Conservation (phyloP, 2,888 invertebrate genomes). For the Leucophenga montana region DNA sequence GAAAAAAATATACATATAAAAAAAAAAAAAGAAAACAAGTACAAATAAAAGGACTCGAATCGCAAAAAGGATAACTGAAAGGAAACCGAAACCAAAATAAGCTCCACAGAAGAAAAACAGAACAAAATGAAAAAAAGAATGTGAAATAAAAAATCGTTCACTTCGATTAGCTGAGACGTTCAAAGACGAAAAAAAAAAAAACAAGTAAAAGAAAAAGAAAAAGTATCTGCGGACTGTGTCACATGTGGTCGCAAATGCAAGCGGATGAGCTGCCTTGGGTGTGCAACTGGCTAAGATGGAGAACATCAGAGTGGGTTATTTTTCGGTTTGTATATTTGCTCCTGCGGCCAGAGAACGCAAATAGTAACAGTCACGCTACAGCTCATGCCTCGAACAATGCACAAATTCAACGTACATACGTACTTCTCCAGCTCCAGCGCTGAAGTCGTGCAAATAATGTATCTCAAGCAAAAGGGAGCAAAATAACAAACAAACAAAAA, state of each 20-base stretch:
- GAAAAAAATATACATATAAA: slow-evolving; percentile 20
- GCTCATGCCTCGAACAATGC: background rate
- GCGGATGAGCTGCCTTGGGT: slow-evolving; percentile 26
- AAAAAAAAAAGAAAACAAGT: slow-evolving; percentile 58
- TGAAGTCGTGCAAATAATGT: slow-evolving; percentile 44
- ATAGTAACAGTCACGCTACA: slow-evolving; percentile 62
- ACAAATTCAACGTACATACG: too few species aligned
- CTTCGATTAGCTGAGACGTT: slow-evolving; percentile 64
- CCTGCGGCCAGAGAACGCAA: slow-evolving; percentile 62
- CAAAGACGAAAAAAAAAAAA: too few species aligned
- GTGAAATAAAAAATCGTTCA: slow-evolving; percentile 65
- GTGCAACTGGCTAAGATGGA: background rate
- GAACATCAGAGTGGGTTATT: slow-evolving; percentile 33
- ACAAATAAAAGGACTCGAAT: slow-evolving; percentile 59
- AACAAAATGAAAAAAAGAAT: slow-evolving; percentile 62
- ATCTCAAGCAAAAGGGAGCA: slow-evolving; percentile 58
- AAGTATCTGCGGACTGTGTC: slow-evolving; percentile 55
- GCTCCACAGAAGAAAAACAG: background rate
- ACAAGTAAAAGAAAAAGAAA: too few species aligned
- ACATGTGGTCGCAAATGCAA: slow-evolving; percentile 63
- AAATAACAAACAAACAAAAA: slow-evolving; percentile 33
- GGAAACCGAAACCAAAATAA: slow-evolving; percentile 39
- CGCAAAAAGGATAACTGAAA: slow-evolving; percentile 46
- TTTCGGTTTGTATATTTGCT: slow-evolving; percentile 45
- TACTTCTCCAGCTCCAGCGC: too few species aligned